A percentile compares a stretch with the other conserved stretches of the same genome.
Conservation (phyloP, 2,888 invertebrate genomes). For the Pachycephus smyrnensis region DNA sequence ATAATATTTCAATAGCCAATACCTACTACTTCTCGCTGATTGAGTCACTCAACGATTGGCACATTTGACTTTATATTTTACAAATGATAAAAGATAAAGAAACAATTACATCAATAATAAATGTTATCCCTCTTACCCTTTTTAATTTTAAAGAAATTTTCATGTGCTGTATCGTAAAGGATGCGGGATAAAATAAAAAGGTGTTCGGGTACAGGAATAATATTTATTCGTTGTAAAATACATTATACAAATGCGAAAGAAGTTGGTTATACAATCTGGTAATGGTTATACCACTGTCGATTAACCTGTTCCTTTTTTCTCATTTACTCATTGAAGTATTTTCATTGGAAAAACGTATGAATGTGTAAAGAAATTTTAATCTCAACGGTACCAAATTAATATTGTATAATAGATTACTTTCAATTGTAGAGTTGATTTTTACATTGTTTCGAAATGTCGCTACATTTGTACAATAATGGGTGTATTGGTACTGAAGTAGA, state of each 20-base stretch:
- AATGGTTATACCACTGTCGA: background rate
- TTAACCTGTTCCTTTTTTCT: background rate
- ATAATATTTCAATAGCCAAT: background rate
- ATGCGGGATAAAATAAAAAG: slow-evolving; percentile 26
- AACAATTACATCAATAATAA: slow-evolving; percentile 3
- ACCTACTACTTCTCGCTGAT: background rate
- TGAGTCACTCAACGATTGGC: background rate
- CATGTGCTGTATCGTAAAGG: background rate
- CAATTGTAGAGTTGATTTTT: background rate
- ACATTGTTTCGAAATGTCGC: background rate
- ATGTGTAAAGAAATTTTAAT: background rate
- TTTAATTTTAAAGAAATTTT: background rate
- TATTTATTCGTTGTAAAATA: slow-evolving; percentile 48
- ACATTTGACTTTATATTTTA: background rate
- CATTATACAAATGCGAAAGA: slow-evolving; percentile 33
- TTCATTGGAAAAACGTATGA: background rate
- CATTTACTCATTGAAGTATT: background rate
- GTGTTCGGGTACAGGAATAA: slow-evolving; percentile 33
- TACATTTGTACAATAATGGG: background rate
- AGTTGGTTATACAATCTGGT: background rate
- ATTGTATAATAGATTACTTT: background rate
- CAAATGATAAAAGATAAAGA: background rate
- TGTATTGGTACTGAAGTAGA: background rate
- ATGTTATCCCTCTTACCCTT: slow-evolving; percentile 10
- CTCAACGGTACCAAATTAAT: background rate